phyloP scores from a whole-genome alignment of 2,797 vertebrate genomes.

The Sphenodon punctatus region DNA sequence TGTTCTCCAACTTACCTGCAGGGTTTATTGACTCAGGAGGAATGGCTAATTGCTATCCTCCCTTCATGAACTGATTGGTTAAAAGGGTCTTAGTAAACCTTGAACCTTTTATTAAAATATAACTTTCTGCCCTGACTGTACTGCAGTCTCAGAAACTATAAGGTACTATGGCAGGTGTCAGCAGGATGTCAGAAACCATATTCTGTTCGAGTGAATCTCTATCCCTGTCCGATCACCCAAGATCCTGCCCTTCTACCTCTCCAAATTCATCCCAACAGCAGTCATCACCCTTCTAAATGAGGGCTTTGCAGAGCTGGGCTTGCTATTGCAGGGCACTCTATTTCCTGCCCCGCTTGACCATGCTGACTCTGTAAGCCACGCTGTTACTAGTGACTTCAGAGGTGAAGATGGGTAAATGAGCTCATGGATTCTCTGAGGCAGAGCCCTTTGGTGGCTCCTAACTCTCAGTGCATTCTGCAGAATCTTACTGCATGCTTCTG shows the following conservation, averaged over 20 bases:
- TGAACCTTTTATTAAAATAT: not conserved
- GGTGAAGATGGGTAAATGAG: accelerated
- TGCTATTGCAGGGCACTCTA: not conserved
- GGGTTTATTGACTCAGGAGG: too few species aligned
- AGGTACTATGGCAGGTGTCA: too few species aligned
- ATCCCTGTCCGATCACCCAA: too few species aligned
- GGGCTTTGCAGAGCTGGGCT: not conserved
- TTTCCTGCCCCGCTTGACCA: not conserved
- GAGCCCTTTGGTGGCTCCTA: not conserved
- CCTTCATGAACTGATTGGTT: too few species aligned
- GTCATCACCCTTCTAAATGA: not conserved
- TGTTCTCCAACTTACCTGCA: not conserved
- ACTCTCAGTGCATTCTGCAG: not conserved
- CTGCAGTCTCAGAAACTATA: too few species aligned
- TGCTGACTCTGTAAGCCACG: not conserved
- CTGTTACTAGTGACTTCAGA: not conserved
- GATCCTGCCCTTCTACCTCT: too few species aligned
- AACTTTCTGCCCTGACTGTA: not conserved
- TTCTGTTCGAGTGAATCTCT: too few species aligned
- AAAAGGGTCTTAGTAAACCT: too few species aligned
- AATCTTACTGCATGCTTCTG: not conserved
- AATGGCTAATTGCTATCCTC: too few species aligned
- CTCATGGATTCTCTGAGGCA: not conserved
- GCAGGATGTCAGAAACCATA: too few species aligned
- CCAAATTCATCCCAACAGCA: not conserved